Evolutionary conservation across 2,113 vertebrate species (phyloP), one percentile per base, ranked within the genome.

Genomic region (Prinia subflava): DNA sequence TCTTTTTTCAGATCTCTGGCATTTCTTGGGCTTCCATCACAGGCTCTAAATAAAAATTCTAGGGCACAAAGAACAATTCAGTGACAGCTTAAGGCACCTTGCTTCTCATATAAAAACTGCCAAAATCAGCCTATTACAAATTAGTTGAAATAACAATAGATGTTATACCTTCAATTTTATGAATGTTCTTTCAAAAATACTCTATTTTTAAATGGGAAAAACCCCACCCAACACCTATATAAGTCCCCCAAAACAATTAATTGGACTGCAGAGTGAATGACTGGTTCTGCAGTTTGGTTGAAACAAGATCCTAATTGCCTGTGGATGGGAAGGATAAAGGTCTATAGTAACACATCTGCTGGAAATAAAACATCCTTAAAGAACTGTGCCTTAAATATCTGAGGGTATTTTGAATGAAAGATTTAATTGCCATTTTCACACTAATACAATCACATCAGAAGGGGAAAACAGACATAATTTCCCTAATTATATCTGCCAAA

Each of bases 361-460:
- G 46, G 63, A 94, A n/a, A 68, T 49, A 90, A 97, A 92, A 15
- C 44, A 69, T 35, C 31, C 53, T 82, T 89, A 76, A 81, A 86
- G 60, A 82, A 37, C 27, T 49, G 11, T 80, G 31, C 33, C 93
- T 87, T 80, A 57, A 59, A 57, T 82, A 35, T 87, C 39, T 85
- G 42, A 80, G 63, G 20, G 39, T 63, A 71, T 57, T 92, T 70
- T 62, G 41, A 94, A 79, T 50, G 59, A 92, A 90, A 87, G 25
- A 56, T 93, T 95, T 90, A 83, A 64, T 76, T 85, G 37, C 68
- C 77, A 49, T 91, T 96, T 95, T 75, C 88, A 89, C 62, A n/a
- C 39, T 92, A 81, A 71, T 37, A 75, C 65, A 80, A 80, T 87
- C 92, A 89, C 44, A 87, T 82, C 62, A 71, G 35, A 57, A 89